These are phyloP conservation scores for Harpegnathos saltator DNA, from an alignment of 1,140 invertebrate species.

Conservation along the genomic window DNA sequence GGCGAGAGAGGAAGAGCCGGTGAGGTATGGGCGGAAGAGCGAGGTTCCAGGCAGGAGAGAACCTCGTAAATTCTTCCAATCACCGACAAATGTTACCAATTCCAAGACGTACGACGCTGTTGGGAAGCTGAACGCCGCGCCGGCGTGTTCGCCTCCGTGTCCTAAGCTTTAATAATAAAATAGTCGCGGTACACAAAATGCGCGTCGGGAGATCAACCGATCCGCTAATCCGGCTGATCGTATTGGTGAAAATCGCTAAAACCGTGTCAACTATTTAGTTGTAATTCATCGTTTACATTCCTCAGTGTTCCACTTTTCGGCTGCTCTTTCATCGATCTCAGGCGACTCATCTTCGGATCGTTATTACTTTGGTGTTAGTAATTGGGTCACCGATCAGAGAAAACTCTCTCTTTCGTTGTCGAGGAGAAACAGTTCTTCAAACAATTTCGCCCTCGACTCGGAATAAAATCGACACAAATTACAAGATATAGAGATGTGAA, in stretches of 20 bases:
- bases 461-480: too few relatives aligned
- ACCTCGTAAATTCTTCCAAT: conserved; percentile 81
- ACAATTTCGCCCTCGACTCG: too few relatives aligned
- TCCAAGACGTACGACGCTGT: conserved; percentile 69
- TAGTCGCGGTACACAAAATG: background rate
- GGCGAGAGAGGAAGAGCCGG: conserved; percentile 72
- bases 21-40: conserved; percentile 68
- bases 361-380: too few relatives aligned
- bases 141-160: conserved; percentile 9
- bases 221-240: background rate
- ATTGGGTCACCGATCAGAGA: too few relatives aligned
- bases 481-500: too few relatives aligned
- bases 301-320: background rate
- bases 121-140: conserved; percentile 28
- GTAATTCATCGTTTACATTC: background rate
- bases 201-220: conserved; percentile 20
- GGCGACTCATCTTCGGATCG: too few relatives aligned
- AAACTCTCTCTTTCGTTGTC: too few relatives aligned
- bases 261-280: background rate
- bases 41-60: conserved; percentile 47
- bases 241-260: background rate
- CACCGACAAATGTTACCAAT: conserved; percentile 82
- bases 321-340: too few relatives aligned
- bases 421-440: too few relatives aligned
- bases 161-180: conserved; percentile 58